These are phyloP conservation scores for Bicyclus anynana DNA, from an alignment of 1,140 invertebrate genomes.

Conservation along the genomic window DNA sequence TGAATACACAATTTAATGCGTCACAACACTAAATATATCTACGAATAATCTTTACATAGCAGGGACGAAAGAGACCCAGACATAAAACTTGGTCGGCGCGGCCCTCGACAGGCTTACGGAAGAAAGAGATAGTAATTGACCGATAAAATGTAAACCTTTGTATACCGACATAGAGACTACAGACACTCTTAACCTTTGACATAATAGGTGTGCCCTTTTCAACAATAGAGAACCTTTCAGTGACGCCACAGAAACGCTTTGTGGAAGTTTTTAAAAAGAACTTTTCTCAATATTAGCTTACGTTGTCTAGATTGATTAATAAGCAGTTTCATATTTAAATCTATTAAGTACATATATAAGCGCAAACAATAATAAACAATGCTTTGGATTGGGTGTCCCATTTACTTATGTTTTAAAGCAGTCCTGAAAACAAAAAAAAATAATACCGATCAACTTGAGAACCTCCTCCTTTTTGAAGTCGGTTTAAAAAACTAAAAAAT, in stretches of 20 bases:
- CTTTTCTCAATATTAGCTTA: too few species aligned
- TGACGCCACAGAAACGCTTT: not conserved
- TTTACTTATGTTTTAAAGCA: too few species aligned
- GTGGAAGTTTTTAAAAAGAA: too few species aligned
- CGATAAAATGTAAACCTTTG: not conserved
- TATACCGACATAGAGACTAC: not conserved
- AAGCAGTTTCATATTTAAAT: too few species aligned
- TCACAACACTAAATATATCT: slow-evolving; percentile 20
- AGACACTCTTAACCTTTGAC: not conserved
- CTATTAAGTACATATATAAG: too few species aligned
- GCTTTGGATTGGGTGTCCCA: too few species aligned
- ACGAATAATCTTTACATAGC: not conserved
- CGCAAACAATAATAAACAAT: too few species aligned
- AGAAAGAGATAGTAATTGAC: not conserved
- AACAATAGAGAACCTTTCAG: not conserved
- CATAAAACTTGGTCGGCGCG: not conserved
- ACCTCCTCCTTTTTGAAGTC: too few species aligned
- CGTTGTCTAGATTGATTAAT: too few species aligned
- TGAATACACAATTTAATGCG: slow-evolving; percentile 13
- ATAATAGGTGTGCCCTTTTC: not conserved
- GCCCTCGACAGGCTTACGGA: not conserved
- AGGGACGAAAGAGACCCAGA: not conserved
- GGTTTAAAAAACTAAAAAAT: too few species aligned
- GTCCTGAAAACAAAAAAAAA: too few species aligned
- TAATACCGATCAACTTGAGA: too few species aligned